Percentiles rank a stretch among this genome's conserved stretches.
Conservation (phyloP, 2,113 vertebrate genomes). For the Gadus chalcogrammus region DNA sequence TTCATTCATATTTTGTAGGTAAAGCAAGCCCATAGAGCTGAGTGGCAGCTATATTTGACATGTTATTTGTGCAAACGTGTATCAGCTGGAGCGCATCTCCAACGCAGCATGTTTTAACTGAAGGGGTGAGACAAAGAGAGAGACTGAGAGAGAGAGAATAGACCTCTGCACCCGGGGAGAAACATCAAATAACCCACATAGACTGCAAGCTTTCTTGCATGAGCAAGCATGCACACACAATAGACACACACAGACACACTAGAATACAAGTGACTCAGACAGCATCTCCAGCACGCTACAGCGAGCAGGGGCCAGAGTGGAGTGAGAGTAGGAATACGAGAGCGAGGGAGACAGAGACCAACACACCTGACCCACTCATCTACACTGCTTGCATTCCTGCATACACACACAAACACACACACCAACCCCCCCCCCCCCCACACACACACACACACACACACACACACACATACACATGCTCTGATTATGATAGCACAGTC, state of each 20-base stretch:
- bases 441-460: slow-evolving; percentile 23
- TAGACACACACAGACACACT: slow-evolving; percentile 4
- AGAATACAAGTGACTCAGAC: slow-evolving; percentile 50
- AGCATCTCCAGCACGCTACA: slow-evolving; percentile 28
- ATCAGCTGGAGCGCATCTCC: slow-evolving; percentile 36
- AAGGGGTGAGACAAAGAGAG: too few species aligned
- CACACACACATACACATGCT: background rate
- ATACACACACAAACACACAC: slow-evolving; percentile 1
- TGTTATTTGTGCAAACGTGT: slow-evolving; percentile 53
- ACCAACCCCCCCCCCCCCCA: background rate
- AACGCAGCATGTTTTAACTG: too few species aligned
- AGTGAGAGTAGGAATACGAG: slow-evolving; percentile 14
- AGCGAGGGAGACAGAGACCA: slow-evolving; percentile 17
- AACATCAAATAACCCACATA: too few species aligned
- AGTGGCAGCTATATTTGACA: background rate
- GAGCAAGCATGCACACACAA: too few species aligned
- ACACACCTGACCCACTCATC: background rate
- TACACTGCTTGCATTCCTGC: background rate
- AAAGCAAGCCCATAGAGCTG: too few species aligned
- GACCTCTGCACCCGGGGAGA: too few species aligned
- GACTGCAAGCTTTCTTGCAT: too few species aligned
- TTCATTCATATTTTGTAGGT: too few species aligned
- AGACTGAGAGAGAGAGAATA: too few species aligned
- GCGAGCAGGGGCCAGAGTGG: background rate
- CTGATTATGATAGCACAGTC: background rate